Base-by-base conservation (phyloP, 2,797 vertebrate species). In the Sebastiscus tertius region DNA sequence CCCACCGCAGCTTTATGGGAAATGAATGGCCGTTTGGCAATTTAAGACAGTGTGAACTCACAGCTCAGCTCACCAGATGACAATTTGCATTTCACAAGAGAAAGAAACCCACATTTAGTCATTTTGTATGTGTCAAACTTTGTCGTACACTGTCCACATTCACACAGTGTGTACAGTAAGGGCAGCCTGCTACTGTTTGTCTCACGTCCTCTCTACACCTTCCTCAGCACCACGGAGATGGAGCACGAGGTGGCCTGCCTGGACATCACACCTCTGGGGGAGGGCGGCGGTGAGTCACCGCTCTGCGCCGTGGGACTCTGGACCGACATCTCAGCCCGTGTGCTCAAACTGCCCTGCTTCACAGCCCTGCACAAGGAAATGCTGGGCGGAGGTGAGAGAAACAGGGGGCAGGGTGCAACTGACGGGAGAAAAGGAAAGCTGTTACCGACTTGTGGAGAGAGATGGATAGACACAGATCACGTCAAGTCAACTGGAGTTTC, bases 191-290 rank as follows among this genome's bases (percentile, higher is more conserved):
- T 29, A 1, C 26, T 22, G 36, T 73, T 16, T 83, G 63, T 39
- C 72, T 73, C 67, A 78, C 52, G 2, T 74, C 39, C 59, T 78
- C 75, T 72, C 0, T 52, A 1, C 52, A 46, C 16, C 16, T 31
- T 74, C 81, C 49, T 65, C 73, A 99, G 99, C 89, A 98, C 96
- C 89, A 98, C 96, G 0, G 98, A 99, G 90, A 99, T 99, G 99
- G 99, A 99, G 86, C 98, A 99, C 0, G 99, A 99, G 84, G 98
- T 99, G 82, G 99, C 99, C 72, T 99, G 99, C 89, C 92, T 99
- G 93, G 99, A 99, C 93, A 99, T 99, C 95, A 99, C 99, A 1
- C 98, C 98, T 0, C 79, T 99, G 66, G 97, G 97, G 46, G 98
- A 99, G 72, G 96, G 92, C 1, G 96, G 81, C 0, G 95, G 96